Base-by-base conservation (phyloP, 1,140 invertebrate species). In the Drosophila guanche region DNA sequence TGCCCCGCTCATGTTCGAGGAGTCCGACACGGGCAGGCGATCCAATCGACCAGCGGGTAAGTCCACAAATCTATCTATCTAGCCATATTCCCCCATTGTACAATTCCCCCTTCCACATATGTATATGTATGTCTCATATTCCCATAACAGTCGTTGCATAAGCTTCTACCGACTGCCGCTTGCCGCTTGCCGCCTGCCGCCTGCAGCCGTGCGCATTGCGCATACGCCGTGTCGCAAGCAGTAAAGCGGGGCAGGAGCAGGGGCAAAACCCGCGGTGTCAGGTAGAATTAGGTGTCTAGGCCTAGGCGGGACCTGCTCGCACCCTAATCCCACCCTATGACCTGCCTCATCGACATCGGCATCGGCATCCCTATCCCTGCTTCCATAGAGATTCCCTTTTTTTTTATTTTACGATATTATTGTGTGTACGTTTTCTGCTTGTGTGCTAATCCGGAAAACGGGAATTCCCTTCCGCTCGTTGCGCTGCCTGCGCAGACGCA, bases 21-120 rank as follows among this genome's bases (percentile, higher is more conserved):
- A 91, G 69, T 55, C 83, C 50, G 90, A 89, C 41, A 83, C 86
- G 43, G 84, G 72, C 52, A 74, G 90, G 23, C 85, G 90, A 22
- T 85, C 88, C 68, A 91, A 91, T 61, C 50, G 90, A 74, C 90
- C 90, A 79, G 90, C 90, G 55, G 89, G 90, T 91, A 81, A 91
- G 90, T 90, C 45, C 47, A 50, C 20, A 23, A 41, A 23, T 27
- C 33, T 33, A 29, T 23, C 8, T 10, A 29, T 52, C 23, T 48
- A 40, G 3, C 14, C 29, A 53, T 54, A 4, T 42, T 5, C 10
- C 16, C 16, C 16, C 69, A 68, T 76, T 41, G 10, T 45, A 42
- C 50, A 46, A n/a, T 47, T 33, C 57, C 59, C 29, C 14, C 53
- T 59, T 25, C 25, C 23, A 10, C 23, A 22, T 51, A 20, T 1